Evolutionary conservation across 1,140 invertebrate genomes (phyloP).

Genomic region (Formica exsecta): DNA sequence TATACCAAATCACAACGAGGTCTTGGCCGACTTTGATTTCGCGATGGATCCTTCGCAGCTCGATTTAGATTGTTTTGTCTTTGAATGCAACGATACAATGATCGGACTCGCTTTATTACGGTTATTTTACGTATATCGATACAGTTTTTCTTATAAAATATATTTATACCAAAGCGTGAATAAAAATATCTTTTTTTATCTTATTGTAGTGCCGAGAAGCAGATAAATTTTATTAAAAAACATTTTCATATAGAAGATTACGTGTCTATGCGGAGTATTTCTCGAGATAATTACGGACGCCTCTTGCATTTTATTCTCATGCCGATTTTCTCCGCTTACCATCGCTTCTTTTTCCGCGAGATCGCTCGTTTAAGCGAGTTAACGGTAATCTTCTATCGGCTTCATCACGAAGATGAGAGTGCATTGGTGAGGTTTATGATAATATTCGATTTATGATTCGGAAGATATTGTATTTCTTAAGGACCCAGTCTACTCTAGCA

Average conservation of each 20-base stretch:
- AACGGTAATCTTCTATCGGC: conserved; percentile 85
- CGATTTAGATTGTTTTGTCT: conserved; percentile 76
- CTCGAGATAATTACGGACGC: conserved; percentile 84
- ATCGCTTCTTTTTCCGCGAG: conserved; percentile 88
- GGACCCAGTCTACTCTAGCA: no score
- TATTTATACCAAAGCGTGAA: neutral
- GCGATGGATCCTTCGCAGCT: conserved; percentile 28
- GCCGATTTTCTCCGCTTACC: conserved; percentile 88
- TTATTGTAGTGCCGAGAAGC: conserved; percentile 82
- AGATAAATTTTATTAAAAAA: conserved; percentile 85
- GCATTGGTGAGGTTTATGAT: conserved; percentile 75
- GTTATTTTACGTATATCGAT: conserved; percentile 49
- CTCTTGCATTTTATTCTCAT: conserved; percentile 87
- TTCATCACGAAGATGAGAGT: conserved; percentile 83
- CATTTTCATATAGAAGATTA: conserved; percentile 88
- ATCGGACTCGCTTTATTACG: conserved; percentile 86
- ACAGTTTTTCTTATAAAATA: neutral
- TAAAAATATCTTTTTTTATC: neutral
- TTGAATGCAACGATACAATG: conserved; percentile 85
- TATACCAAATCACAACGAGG: conserved; percentile 52
- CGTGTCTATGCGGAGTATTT: conserved; percentile 85
- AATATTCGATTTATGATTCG: neutral
- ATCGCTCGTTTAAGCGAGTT: conserved; percentile 85
- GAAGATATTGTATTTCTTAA: neutral
- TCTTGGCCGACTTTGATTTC: conserved; percentile 75